phyloP scores from a whole-genome alignment of 2,113 vertebrate genomes.

The Pseudois nayaur region DNA sequence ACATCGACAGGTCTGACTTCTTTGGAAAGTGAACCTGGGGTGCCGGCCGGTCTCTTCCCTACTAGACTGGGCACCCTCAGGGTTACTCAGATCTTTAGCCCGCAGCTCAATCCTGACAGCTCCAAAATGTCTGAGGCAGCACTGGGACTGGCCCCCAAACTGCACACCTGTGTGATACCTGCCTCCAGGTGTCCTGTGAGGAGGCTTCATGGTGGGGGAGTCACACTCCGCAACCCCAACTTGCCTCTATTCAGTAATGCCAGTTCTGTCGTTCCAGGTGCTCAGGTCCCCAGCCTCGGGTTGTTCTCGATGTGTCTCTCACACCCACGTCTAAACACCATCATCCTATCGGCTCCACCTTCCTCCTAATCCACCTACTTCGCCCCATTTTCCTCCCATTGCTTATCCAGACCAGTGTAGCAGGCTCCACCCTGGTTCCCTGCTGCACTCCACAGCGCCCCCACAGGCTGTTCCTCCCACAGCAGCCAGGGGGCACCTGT shows the following conservation, averaged over 20 bases:
- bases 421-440: neutral
- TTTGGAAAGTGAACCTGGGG: neutral
- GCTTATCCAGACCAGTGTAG: neutral
- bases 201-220: neutral
- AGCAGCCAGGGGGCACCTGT: neutral
- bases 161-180: neutral
- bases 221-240: neutral
- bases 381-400: neutral
- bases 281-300: neutral
- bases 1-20: neutral
- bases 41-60: neutral
- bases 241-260: neutral
- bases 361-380: neutral
- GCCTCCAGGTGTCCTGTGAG: neutral
- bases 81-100: neutral
- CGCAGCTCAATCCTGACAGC: neutral
- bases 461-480: neutral
- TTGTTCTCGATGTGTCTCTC: neutral
- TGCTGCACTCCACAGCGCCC: accelerated
- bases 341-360: neutral
- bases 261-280: neutral
- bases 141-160: neutral
- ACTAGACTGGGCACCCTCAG: neutral
- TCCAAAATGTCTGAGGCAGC: neutral
- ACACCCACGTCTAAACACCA: neutral